A percentile compares a stretch with the other conserved stretches of the same genome.
These are phyloP conservation scores for Oostethus manadensis DNA, from an alignment of 2,113 vertebrate species.

Conservation along the genomic window DNA sequence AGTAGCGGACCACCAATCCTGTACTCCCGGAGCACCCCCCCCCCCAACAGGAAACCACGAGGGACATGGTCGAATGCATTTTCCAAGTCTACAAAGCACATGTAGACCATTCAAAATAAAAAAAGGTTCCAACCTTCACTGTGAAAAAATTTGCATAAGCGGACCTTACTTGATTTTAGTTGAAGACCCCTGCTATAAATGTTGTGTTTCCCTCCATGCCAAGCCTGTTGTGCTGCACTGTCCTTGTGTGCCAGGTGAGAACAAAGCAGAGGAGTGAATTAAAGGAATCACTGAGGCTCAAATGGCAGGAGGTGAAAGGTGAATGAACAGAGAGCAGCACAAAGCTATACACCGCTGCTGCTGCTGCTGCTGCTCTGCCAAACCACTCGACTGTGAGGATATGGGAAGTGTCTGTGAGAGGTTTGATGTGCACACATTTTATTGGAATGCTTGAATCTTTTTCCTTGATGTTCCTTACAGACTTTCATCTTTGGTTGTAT, in stretches of 20 bases:
- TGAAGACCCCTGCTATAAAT: not conserved
- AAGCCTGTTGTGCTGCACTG: slow-evolving; percentile 19
- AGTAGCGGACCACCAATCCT: too few species aligned
- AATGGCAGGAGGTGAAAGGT: slow-evolving; percentile 71
- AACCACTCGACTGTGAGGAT: slow-evolving; percentile 60
- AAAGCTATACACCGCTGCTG: slow-evolving; percentile 53
- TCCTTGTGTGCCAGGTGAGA: slow-evolving; percentile 34
- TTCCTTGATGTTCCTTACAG: slow-evolving; percentile 23
- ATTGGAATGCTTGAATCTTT: slow-evolving; percentile 28
- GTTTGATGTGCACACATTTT: slow-evolving; percentile 4
- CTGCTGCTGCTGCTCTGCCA: slow-evolving; percentile 57
- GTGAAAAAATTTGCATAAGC: too few species aligned
- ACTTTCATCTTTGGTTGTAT: slow-evolving; percentile 23
- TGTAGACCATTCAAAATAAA: too few species aligned
- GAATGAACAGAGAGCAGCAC: slow-evolving; percentile 59
- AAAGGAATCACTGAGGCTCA: slow-evolving; percentile 72
- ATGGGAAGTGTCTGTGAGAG: slow-evolving; percentile 29
- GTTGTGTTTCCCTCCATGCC: slow-evolving; percentile 5
- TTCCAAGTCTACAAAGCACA: too few species aligned
- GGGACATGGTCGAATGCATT: too few species aligned
- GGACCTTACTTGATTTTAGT: too few species aligned
- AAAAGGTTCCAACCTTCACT: too few species aligned
- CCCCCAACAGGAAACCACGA: too few species aligned
- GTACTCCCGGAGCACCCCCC: too few species aligned
- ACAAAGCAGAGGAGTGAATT: slow-evolving; percentile 48